Percentiles rank a stretch among this genome's conserved stretches.
These are phyloP conservation scores for Holothuria glaberrima DNA, from an alignment of 35 echinoderm and acorn worm species.

Conservation along the genomic window DNA sequence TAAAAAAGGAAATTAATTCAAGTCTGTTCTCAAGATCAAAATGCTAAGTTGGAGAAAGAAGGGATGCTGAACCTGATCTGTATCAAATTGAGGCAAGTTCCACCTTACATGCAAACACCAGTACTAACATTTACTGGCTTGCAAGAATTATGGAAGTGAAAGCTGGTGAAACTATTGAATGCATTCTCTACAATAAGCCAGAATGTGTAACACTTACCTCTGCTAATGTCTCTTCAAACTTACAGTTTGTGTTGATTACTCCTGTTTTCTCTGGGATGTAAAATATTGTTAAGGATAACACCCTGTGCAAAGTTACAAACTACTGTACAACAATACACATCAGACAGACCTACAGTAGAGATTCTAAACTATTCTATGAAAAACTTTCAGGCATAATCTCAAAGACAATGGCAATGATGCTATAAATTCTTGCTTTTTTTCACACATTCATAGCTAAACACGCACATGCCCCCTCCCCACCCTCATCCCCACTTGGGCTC, in stretches of 20 bases:
- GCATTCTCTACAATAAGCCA: too few relatives aligned
- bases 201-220: conserved; percentile 69
- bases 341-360: too few relatives aligned
- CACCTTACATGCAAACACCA: background rate
- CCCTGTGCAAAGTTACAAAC: too few relatives aligned
- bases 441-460: too few relatives aligned
- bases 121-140: background rate
- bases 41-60: too few relatives aligned
- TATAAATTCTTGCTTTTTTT: too few relatives aligned
- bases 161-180: background rate
- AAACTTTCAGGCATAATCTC: too few relatives aligned
- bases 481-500: too few relatives aligned
- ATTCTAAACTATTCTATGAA: background rate
- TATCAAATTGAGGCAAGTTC: background rate
- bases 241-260: conserved; percentile 67
- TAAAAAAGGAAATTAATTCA: too few relatives aligned
- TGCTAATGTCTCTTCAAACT: conserved; percentile 84
- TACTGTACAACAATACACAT: background rate
- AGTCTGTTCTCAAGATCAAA: too few relatives aligned
- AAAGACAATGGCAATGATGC: too few relatives aligned
- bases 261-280: conserved; percentile 98
- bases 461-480: too few relatives aligned
- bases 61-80: background rate
- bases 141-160: background rate
- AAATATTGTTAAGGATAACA: conserved; percentile 61